Evolutionary conservation across 2,888 invertebrate genomes (phyloP), one percentile per base, ranked within the genome.

Genomic region (Keiferia lycopersicella): DNA sequence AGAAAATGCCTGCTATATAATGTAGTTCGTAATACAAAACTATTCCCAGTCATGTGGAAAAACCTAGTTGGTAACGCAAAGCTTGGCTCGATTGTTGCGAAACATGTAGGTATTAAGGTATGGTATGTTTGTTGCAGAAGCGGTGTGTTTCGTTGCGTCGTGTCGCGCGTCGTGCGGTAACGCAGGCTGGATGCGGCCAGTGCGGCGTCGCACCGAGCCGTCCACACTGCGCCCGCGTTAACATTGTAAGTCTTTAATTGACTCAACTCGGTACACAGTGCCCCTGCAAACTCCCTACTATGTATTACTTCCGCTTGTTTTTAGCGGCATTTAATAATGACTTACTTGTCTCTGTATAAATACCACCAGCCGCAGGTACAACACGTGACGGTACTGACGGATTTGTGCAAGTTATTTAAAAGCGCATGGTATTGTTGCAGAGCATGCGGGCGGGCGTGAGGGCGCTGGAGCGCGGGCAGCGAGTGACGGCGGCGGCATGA

Each of bases 401-500:
- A n/a, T n/a, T n/a, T n/a, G n/a, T n/a, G n/a, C n/a, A n/a, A n/a
- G n/a, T n/a, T n/a, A n/a, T n/a, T n/a, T n/a, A n/a, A n/a, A n/a
- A n/a, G n/a, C n/a, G n/a, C n/a, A n/a, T n/a, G n/a, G 30, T 30
- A 10, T 26, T 61, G 48, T 26, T 30, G 38, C 22, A 64, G 48
- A 50, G 64, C 57, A 56, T 16, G 65, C 56, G 62, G 34, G 65
- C 65, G 57, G 51, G 51, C 26, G 51, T n/a, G n/a, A n/a, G n/a
- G n/a, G n/a, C 8, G 51, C 22, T 12, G 22, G 20, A 12, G 20
- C 14, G 0, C 14, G 6, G 14, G 26, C 65, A 53, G 56, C 68
- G 45, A 70, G 67, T 68, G 71, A 70, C 68, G 65, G 71, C 65
- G 69, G 65, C 72, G 68, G 69, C 68, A 74, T 71, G 78, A 71